Conservation (phyloP, 2,888 invertebrate species). For the Liposcelis brunnea region DNA sequence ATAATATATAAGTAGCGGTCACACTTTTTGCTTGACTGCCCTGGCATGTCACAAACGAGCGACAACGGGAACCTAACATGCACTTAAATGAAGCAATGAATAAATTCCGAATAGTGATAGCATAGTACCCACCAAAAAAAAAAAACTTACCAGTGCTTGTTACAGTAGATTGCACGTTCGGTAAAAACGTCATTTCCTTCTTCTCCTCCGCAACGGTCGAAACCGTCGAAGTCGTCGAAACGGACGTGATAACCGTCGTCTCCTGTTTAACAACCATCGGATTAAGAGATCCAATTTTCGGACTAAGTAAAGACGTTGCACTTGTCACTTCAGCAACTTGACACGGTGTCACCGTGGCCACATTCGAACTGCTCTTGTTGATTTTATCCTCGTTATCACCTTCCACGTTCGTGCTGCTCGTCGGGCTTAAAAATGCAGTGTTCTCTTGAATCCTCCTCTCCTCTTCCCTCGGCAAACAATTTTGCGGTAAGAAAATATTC, state of each 20-base stretch:
- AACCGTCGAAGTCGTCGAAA: no score
- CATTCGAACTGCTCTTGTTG: constrained; percentile 28
- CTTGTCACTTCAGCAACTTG: constrained; percentile 38
- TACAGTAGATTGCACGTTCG: constrained; percentile 36
- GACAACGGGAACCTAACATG: no score
- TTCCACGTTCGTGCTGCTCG: constrained; percentile 21
- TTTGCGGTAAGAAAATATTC: no score
- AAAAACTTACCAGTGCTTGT: constrained; percentile 8
- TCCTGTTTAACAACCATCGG: constrained; percentile 41
- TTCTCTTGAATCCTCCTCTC: no score
- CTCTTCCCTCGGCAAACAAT: no score
- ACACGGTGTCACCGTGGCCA: constrained; percentile 30
- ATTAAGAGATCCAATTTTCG: constrained; percentile 27
- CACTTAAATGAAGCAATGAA: no score
- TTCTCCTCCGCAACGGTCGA: constrained; percentile 13
- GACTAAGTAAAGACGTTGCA: constrained; percentile 21
- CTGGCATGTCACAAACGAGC: no score
- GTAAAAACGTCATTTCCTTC: constrained; percentile 34
- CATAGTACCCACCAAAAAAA: no score
- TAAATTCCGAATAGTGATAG: no score
- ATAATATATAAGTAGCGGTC: no score
- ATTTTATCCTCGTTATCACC: constrained; percentile 16
- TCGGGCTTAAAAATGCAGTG: constrained; percentile 37
- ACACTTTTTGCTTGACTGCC: no score
- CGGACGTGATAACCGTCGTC: constrained; percentile 9